Base-by-base conservation (phyloP, 2,113 vertebrate genomes). In the Leucoraja erinaceus region DNA sequence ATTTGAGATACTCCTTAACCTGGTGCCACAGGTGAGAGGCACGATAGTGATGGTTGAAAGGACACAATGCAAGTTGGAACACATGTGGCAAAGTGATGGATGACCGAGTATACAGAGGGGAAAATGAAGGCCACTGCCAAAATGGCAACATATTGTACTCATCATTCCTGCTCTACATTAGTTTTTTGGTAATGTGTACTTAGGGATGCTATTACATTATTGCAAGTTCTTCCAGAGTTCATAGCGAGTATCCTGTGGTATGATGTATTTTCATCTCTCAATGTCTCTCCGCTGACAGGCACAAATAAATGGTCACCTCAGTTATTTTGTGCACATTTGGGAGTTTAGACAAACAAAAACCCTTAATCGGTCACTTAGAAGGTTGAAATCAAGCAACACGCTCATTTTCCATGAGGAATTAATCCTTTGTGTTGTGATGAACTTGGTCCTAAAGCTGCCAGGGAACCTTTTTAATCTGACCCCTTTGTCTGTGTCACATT, bases 341-440 rank as follows among this genome's bases (percentile, higher is more conserved):
- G 86, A 68, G 86, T 90, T 84, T n/a, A 84, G 81, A 61, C 54
- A 59, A 88, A 88, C 25, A 86, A 86, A 86, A 61, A 83, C 12
- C 25, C 81, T 88, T 88, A 63, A 66, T 63, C 63, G 83, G 83
- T 63, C 83, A 88, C 83, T 88, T 88, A 88, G 83, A 88, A 88
- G 59, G 83, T n/a, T 88, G 28, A n/a, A 63, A 88, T 28, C 59
- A 63, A 88, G 61, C 83, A 88, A 31, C 83, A 31, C 20, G 31
- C 20, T 72, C 66, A 72, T 66, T 72, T 74, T 74, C 18, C 20
- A 47, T 31, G 31, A 91, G 33, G 72, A 20, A 68, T 47, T 47
- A 10, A 33, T 38, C 68, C 66, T 72, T 70, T 74, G 66, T 91
- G 68, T 91, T 91, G 66, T 74, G 90, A 72, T 91, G 68, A 91